Evolutionary conservation across 23 tunicate genomes (phyloP).

Genomic region (Ciona savignyi): DNA sequence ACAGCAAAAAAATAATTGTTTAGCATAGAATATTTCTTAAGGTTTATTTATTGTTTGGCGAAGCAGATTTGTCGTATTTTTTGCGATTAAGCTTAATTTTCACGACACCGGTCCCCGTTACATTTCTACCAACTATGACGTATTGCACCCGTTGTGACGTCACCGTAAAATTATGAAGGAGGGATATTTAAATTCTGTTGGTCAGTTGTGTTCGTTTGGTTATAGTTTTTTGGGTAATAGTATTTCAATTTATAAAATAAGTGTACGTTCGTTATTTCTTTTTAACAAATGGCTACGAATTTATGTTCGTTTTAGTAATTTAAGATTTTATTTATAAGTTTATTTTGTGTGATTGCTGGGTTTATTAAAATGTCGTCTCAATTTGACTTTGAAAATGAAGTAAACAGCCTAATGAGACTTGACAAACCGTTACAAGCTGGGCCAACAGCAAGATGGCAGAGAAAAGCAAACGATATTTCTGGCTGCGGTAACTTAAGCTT

Average conservation of each 20-base stretch:
- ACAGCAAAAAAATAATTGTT: too few relatives aligned
- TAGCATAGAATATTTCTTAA: too few relatives aligned
- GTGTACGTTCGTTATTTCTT: too few relatives aligned
- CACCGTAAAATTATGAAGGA: neutral
- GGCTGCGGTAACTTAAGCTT: constrained; percentile 7
- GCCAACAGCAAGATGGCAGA: constrained; percentile 74
- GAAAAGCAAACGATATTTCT: constrained; percentile 41
- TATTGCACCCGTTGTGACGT: neutral
- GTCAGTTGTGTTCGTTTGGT: neutral
- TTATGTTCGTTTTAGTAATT: too few relatives aligned
- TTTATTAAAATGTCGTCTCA: constrained; percentile 48
- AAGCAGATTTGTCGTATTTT: too few relatives aligned
- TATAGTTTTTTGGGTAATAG: neutral
- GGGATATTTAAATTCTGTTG: neutral
- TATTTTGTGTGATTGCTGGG: neutral
- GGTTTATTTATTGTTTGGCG: too few relatives aligned
- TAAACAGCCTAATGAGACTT: constrained; percentile 41
- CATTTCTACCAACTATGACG: too few relatives aligned
- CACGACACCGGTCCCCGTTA: too few relatives aligned
- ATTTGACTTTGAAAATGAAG: constrained; percentile 90
- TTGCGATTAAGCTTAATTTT: too few relatives aligned
- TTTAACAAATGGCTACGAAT: too few relatives aligned
- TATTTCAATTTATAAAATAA: too few relatives aligned
- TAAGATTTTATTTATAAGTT: neutral
- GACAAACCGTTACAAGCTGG: constrained; percentile 67